Conservation (phyloP, 2,888 invertebrate species). For the Drosophila dives region DNA sequence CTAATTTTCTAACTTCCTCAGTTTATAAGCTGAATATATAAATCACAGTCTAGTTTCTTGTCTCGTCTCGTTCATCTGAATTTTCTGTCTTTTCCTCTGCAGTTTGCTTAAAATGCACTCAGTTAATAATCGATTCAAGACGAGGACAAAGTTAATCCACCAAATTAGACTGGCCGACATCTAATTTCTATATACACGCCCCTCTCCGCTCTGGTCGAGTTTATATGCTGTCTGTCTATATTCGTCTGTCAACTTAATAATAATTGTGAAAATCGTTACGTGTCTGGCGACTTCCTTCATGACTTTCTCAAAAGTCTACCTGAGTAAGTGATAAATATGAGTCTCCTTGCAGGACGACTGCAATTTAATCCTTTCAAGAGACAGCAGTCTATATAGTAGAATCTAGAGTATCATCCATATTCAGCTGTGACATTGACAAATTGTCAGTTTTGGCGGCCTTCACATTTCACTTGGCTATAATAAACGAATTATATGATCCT, state of each 20-base stretch:
- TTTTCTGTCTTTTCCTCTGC: background rate
- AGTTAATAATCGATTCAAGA: constrained; percentile 1
- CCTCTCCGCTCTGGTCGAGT: background rate
- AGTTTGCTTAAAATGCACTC: background rate
- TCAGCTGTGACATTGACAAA: constrained; percentile 26
- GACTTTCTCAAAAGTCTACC: constrained; percentile 39
- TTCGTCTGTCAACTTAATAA: constrained; percentile 15
- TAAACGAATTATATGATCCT: constrained; percentile 31
- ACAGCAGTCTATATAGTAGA: constrained; percentile 2
- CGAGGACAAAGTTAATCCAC: constrained; percentile 8
- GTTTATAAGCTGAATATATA: background rate
- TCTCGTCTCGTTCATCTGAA: background rate
- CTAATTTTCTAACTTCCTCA: background rate
- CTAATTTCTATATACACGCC: constrained; percentile 3
- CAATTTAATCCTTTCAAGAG: constrained; percentile 55
- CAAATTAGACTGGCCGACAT: constrained; percentile 28
- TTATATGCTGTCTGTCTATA: constrained; percentile 7
- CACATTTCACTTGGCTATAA: constrained; percentile 26
- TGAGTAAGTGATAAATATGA: constrained; percentile 52
- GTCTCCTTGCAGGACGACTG: constrained; percentile 28
- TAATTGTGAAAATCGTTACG: constrained; percentile 24
- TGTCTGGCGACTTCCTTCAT: constrained; percentile 28
- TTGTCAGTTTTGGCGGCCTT: constrained; percentile 43
- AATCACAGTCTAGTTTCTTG: background rate
- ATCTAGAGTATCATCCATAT: constrained; percentile 11